These are phyloP conservation scores for Lanistes nyassanus DNA, from an alignment of 1,140 invertebrate species.

Conservation along the genomic window DNA sequence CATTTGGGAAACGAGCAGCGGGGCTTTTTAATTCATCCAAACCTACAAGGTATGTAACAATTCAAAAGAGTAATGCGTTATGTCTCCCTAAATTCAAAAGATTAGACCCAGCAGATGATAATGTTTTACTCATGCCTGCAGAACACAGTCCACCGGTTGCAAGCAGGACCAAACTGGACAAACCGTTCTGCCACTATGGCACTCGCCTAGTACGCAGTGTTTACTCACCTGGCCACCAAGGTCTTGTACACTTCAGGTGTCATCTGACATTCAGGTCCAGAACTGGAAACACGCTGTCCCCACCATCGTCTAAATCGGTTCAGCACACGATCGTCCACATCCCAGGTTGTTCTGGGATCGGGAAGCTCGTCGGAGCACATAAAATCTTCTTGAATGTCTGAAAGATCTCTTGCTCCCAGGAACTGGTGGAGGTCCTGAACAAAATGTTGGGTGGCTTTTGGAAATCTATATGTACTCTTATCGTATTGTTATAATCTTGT, in stretches of 20 bases:
- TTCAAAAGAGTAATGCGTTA: background rate
- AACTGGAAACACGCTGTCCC: background rate
- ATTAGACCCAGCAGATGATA: too few species aligned
- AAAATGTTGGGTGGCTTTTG: too few species aligned
- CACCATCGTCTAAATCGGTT: background rate
- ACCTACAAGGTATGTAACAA: background rate
- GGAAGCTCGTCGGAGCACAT: background rate
- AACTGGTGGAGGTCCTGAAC: too few species aligned
- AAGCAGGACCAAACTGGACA: too few species aligned
- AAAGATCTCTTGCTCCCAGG: too few species aligned
- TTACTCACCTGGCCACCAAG: background rate
- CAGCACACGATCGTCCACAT: background rate
- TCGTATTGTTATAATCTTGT: too few species aligned
- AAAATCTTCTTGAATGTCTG: too few species aligned
- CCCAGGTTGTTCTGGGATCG: background rate
- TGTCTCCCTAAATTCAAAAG: background rate
- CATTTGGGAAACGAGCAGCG: too few species aligned
- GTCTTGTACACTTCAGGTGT: background rate
- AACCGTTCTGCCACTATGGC: background rate
- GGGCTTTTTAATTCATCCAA: too few species aligned
- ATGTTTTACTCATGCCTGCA: too few species aligned
- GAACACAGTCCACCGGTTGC: too few species aligned
- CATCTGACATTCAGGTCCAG: background rate
- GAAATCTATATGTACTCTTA: too few species aligned
- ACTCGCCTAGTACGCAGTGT: background rate